Evolutionary conservation across 2,113 vertebrate species (phyloP).

Genomic region (Sphyrna mokarran): DNA sequence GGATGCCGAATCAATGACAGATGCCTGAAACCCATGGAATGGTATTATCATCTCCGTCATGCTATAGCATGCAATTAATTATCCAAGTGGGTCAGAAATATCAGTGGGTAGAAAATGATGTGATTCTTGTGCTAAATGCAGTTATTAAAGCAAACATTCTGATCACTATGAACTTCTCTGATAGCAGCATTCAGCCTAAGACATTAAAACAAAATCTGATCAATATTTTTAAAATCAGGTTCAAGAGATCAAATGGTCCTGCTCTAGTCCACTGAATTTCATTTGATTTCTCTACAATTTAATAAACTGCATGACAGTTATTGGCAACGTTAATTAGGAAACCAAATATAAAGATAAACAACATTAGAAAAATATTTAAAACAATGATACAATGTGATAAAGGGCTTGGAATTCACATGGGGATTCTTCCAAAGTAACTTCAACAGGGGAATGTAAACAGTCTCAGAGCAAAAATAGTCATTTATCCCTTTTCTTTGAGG

Average conservation of each 20-base stretch:
- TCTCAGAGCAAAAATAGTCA: not conserved
- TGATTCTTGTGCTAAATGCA: no score
- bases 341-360: not conserved
- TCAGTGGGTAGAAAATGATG: not conserved
- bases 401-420: not conserved
- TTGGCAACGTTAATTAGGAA: not conserved
- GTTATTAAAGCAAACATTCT: no score
- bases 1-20: not conserved
- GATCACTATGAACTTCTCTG: not conserved
- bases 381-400: not conserved
- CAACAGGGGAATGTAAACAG: not conserved
- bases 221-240: not conserved
- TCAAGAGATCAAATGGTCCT: not conserved
- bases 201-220: not conserved
- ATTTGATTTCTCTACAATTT: not conserved
- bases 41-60: not conserved
- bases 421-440: not conserved
- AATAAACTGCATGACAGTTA: not conserved
- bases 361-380: not conserved
- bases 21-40: not conserved
- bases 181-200: not conserved
- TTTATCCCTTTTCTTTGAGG: not conserved
- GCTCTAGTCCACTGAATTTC: not conserved
- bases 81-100: not conserved
- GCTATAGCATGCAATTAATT: not conserved